Conservation (phyloP, 2,797 vertebrate species). For the Siniperca obscura region DNA sequence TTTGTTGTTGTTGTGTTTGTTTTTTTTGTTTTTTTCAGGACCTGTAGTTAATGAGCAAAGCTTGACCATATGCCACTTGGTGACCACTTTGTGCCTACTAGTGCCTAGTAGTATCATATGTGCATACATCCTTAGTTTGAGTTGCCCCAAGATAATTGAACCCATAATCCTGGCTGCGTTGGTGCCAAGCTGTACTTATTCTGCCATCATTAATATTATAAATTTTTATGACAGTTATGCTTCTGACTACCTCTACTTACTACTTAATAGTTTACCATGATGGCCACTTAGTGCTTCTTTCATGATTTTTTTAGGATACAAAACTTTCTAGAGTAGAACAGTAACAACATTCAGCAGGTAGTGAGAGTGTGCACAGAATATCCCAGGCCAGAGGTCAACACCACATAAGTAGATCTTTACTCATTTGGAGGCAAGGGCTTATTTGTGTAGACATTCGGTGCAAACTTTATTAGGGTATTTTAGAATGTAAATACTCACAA, state of each 20-base stretch:
- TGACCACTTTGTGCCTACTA: conserved; percentile 19
- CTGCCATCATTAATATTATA: neutral
- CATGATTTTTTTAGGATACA: neutral
- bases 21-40: neutral
- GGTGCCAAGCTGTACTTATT: neutral
- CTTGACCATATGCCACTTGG: conserved; percentile 28
- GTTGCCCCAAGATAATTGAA: neutral
- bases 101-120: neutral
- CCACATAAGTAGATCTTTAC: neutral
- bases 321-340: neutral
- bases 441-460: neutral
- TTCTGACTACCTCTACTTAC: conserved; percentile 2
- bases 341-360: neutral
- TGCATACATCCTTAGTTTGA: neutral
- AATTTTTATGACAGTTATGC: neutral
- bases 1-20: neutral
- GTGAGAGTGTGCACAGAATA: neutral
- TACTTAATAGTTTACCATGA: neutral
- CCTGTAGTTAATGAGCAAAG: conserved; percentile 21
- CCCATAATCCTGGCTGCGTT: neutral
- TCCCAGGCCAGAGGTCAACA: conserved; percentile 10
- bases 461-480: neutral
- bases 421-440: neutral
- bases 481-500: neutral
- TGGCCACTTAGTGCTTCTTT: neutral